These are phyloP conservation scores for Anaspis maculata DNA, from an alignment of 2,888 invertebrate genomes.

Conservation along the genomic window DNA sequence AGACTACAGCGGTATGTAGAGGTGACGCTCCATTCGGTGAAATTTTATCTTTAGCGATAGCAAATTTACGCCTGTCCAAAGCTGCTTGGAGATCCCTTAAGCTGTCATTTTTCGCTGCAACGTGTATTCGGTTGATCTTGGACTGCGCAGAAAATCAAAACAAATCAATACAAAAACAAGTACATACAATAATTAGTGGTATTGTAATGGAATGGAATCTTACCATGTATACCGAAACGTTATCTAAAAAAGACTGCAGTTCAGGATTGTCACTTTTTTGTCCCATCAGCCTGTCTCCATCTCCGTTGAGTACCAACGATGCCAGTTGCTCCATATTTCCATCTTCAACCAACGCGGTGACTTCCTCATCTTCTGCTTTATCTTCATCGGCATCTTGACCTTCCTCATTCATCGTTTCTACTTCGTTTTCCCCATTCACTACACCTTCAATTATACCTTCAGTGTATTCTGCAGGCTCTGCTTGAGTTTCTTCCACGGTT, in stretches of 20 bases:
- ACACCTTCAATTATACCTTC: conserved; percentile 41
- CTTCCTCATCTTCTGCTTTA: conserved; percentile 56
- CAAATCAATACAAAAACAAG: too few relatives aligned
- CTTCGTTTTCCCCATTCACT: conserved; percentile 40
- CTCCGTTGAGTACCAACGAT: conserved; percentile 78
- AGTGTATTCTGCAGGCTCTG: conserved; percentile 20
- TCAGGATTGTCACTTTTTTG: conserved; percentile 65
- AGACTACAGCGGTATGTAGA: conserved; percentile 76
- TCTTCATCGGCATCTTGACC: conserved; percentile 42
- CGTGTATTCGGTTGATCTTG: conserved; percentile 83
- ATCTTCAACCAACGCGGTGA: conserved; percentile 57
- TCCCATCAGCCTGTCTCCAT: conserved; percentile 69
- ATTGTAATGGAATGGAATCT: conserved; percentile 16
- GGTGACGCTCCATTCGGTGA: conserved; percentile 81
- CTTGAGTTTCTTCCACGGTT: conserved; percentile 8
- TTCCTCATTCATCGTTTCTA: conserved; percentile 42
- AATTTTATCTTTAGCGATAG: conserved; percentile 75
- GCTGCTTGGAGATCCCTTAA: conserved; percentile 77
- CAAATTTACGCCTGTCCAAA: conserved; percentile 82
- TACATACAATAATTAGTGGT: not conserved
- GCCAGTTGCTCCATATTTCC: conserved; percentile 88
- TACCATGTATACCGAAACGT: conserved; percentile 83
- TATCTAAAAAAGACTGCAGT: conserved; percentile 78
- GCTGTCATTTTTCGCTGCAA: conserved; percentile 77
- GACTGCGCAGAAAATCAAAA: conserved; percentile 56